A percentile compares a stretch with the other conserved stretches of the same genome.
phyloP scores from a whole-genome alignment of 53 echinoderm and acorn worm species.

The Antedon mediterranea region DNA sequence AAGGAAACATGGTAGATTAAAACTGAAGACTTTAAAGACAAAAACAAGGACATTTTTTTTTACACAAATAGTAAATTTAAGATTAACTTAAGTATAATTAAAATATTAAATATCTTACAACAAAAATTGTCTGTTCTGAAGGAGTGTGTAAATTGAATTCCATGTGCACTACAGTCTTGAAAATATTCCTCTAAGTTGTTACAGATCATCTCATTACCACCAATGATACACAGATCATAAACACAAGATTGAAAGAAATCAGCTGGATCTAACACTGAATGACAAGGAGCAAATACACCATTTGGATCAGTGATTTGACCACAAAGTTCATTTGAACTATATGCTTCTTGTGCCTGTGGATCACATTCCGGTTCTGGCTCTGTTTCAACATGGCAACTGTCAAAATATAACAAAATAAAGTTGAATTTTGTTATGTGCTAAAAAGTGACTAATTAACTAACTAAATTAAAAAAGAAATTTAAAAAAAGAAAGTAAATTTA shows the following conservation, averaged over 20 bases:
- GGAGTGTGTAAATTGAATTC: background rate
- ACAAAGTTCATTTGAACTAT: background rate
- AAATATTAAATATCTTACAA: background rate
- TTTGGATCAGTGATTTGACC: constrained; percentile 2
- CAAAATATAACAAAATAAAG: no score
- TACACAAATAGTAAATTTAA: no score
- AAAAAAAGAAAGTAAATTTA: no score
- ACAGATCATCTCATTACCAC: constrained; percentile 10
- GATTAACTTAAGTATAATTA: no score
- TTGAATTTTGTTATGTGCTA: no score
- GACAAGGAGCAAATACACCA: constrained; percentile 6
- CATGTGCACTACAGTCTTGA: constrained; percentile 1
- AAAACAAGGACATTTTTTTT: no score
- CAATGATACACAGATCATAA: constrained; percentile 9
- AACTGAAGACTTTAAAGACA: no score
- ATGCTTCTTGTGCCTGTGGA: background rate
- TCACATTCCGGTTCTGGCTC: background rate
- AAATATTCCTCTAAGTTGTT: background rate
- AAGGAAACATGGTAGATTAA: no score
- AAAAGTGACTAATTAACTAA: no score
- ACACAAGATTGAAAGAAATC: constrained; percentile 3
- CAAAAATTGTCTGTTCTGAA: constrained; percentile 16
- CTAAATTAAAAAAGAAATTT: no score
- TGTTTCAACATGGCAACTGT: background rate
- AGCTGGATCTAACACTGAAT: background rate